Evolutionary conservation across 2,888 invertebrate species (phyloP), one percentile per base, ranked within the genome.

Genomic region (Coelinius sp.): DNA sequence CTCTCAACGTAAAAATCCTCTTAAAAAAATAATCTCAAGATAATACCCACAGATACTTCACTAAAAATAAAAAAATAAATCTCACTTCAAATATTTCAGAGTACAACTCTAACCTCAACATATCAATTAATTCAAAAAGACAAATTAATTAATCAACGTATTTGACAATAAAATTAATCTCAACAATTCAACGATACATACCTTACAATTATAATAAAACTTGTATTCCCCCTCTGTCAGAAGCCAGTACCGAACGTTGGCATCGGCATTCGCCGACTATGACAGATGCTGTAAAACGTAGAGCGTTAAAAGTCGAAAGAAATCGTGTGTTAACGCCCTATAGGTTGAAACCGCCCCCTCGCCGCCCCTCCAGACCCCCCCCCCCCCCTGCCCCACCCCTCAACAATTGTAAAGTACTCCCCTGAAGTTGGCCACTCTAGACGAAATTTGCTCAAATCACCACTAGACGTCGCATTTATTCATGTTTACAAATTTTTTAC

Each of bases 401-500:
- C 41, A 41, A 41, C 41, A 44, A 22, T 12, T 22, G 52, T 12
- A 20, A 20, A 20, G 12, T 1, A n/a, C n/a, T n/a, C 4, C 22
- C 12, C 22, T 52, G 52, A 52, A 52, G 52, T 14, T 53, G 22
- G 12, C 24, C n/a, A 5, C 41, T n/a, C 10, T 12, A 41, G 1
- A 12, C 7, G 41, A 41, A 41, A 35, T 10, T 35, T 35, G 8
- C 10, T 10, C 6, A 1, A 1, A 12, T n/a, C 1, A n/a, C n/a
- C 10, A 41, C n/a, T 10, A 41, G 41, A 41, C n/a, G 41, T 41
- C 41, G 53, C 14, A 10, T 25, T 53, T 53, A 25, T 27, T 53
- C 53, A 27, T 53, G 53, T 53, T 53, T 53, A 53, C 53, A 53
- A 53, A n/a, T 53, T 53, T 53, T 53, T 53, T 27, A 27, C n/a